Base-by-base conservation (phyloP, 23 tunicate species). In the Phallusia fumigata region DNA sequence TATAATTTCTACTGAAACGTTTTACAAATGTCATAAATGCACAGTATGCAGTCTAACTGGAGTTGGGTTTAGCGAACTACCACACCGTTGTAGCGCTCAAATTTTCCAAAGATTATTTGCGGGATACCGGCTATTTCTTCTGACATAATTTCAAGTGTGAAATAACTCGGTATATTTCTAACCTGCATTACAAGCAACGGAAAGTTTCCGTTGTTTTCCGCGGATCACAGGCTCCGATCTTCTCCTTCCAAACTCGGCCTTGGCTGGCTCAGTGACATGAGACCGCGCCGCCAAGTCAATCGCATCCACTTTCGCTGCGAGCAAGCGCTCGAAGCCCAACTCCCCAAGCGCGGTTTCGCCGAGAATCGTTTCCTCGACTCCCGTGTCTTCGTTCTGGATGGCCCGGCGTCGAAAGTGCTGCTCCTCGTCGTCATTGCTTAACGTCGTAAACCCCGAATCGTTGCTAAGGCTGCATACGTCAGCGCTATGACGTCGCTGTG, bases 381-480 rank as follows among this genome's bases (percentile, higher is more conserved):
- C 69, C 3, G 69, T 16, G 69, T 58, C 69, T 5, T 58, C 69
- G 28, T 16, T 24, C 28, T 13, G 8, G 28, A 24, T 24, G 28
- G 3, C 69, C 11, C 69, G 69, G 28, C 69, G 69, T 58, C 69
- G 26, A 58, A 24, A 58, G 8, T 58, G 69, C 16, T 22, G 26
- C 16, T 75, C 80, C 24, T 83, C 86, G 24, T 84, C 88, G 32
- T 84, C 88, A 12, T 82, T 82, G 33, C 88, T 84, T 15, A 84
- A 65, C 0, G 88, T 84, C 18, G 88, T 84, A 34, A 84, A 84
- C 21, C 88, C 88, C 16, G 88, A 84, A 44, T 84, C 88, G 82
- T 84, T 84, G 76, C 88, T 84, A 34, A 84, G 32, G 51, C 52
- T 53, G 82, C 88, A 82, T 0, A 65, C 85, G 83, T 80, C 86